These are phyloP conservation scores for Tholera decimalis DNA, from an alignment of 2,888 invertebrate species.

Conservation along the genomic window DNA sequence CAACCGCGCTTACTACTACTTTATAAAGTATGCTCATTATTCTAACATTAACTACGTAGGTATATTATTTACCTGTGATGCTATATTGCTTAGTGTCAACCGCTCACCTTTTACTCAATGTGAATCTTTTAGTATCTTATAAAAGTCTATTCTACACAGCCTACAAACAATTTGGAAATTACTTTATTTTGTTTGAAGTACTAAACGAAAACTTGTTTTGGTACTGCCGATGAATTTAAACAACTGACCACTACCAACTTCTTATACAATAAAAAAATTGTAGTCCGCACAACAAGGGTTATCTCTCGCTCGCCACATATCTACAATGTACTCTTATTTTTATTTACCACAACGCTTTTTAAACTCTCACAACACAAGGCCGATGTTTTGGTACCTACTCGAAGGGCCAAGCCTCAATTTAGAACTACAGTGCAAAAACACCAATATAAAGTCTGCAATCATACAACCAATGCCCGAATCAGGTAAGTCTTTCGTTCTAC, in stretches of 20 bases:
- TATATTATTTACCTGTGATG: conserved; percentile 55
- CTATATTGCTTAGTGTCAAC: conserved; percentile 56
- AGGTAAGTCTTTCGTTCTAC: conserved; percentile 6
- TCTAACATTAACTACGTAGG: conserved; percentile 46
- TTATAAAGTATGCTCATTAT: conserved; percentile 24
- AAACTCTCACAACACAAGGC: background rate
- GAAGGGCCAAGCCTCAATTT: background rate
- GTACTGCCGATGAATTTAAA: conserved; percentile 12
- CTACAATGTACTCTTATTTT: conserved; percentile 21
- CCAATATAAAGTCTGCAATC: background rate
- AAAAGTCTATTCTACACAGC: conserved; percentile 69
- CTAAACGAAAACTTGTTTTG: conserved; percentile 4
- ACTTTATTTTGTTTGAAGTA: conserved; percentile 19
- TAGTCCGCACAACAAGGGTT: background rate
- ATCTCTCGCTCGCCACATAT: background rate
- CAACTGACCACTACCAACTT: background rate
- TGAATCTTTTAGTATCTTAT: conserved; percentile 35
- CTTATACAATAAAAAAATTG: background rate
- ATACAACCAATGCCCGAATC: conserved; percentile 9
- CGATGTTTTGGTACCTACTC: background rate
- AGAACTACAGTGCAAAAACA: background rate
- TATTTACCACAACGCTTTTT: background rate
- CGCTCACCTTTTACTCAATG: conserved; percentile 18
- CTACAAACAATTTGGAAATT: conserved; percentile 66
- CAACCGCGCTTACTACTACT: conserved; percentile 39